A percentile compares a stretch with the other conserved stretches of the same genome.
Conservation (phyloP, 2,888 invertebrate genomes). For the Pseudococcus longispinus region DNA sequence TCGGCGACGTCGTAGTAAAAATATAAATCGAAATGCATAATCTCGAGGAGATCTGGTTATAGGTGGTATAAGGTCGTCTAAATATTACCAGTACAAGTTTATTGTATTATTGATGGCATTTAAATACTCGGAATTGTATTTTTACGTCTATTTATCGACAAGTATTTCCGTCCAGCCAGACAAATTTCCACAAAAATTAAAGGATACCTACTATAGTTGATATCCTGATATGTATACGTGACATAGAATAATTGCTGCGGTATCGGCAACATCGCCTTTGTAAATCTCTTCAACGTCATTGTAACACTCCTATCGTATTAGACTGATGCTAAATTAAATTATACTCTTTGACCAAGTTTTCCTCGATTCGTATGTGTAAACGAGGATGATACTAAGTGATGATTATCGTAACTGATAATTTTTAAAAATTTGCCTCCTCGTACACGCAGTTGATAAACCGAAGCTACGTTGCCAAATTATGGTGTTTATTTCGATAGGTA, state of each 20-base stretch:
- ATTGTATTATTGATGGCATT: too few species aligned
- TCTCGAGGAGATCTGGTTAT: constrained; percentile 12
- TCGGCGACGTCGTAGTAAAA: background rate
- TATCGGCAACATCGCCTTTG: background rate
- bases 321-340: background rate
- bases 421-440: background rate
- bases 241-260: background rate
- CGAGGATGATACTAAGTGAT: background rate
- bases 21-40: background rate
- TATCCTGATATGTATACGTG: background rate
- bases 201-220: too few species aligned
- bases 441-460: background rate
- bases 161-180: background rate
- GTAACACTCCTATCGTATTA: background rate
- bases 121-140: background rate
- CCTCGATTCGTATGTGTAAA: background rate
- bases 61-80: background rate
- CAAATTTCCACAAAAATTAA: background rate
- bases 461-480: background rate
- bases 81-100: background rate
- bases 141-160: background rate
- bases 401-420: background rate
- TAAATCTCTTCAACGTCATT: background rate
- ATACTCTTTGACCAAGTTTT: background rate
- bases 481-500: background rate